Conservation (phyloP, 2,113 vertebrate genomes). For the Bos javanicus region DNA sequence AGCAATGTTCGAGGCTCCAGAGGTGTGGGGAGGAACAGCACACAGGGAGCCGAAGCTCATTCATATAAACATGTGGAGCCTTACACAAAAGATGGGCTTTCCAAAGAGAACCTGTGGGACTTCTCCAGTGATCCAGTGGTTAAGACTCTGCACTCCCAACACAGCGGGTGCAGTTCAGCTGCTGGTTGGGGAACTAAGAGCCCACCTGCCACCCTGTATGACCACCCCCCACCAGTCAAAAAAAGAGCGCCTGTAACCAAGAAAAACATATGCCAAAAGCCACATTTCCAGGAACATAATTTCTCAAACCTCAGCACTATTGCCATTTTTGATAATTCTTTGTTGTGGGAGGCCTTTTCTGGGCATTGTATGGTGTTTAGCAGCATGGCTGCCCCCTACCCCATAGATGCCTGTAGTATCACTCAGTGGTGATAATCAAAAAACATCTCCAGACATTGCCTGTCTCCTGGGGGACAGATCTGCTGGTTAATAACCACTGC, state of each 20-base stretch:
- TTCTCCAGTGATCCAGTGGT: background rate
- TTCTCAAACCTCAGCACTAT: background rate
- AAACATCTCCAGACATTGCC: background rate
- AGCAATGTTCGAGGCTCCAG: background rate
- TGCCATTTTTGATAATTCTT: background rate
- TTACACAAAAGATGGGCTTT: background rate
- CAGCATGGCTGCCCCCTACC: background rate
- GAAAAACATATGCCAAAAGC: background rate
- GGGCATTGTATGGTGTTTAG: background rate
- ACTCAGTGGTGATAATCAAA: background rate
- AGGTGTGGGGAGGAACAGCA: no score
- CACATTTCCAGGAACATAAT: background rate
- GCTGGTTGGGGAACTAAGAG: background rate
- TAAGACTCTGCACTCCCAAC: background rate
- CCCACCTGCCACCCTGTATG: background rate
- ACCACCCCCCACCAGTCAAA: background rate
- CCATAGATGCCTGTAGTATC: background rate
- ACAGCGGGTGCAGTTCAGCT: background rate
- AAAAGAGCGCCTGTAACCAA: background rate
- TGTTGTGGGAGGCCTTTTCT: background rate
- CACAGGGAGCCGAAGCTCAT: background rate
- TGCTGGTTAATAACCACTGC: background rate
- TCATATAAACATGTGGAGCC: background rate
- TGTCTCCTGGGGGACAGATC: background rate
- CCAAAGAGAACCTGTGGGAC: background rate